These are phyloP conservation scores for Atethmia centrago DNA, from an alignment of 2,888 invertebrate genomes.

Conservation along the genomic window DNA sequence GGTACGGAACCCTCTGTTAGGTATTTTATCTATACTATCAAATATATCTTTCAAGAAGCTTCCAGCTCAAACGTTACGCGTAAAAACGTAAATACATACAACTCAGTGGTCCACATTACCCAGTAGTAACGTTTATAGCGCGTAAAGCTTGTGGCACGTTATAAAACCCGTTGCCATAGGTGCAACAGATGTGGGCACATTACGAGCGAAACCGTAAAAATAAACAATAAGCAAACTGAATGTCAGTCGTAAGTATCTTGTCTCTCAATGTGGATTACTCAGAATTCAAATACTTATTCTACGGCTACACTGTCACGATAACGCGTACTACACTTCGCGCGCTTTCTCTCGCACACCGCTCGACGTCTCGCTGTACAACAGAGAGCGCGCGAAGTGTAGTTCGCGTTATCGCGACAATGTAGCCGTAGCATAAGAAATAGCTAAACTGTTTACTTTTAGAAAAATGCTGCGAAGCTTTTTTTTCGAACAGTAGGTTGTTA, in stretches of 20 bases:
- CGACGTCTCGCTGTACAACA: no score
- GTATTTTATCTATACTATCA: no score
- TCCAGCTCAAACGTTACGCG: neutral
- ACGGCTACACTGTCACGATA: no score
- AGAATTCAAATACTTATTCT: constrained; percentile 29
- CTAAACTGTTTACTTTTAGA: neutral
- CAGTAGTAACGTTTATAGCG: constrained; percentile 25
- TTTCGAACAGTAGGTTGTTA: neutral
- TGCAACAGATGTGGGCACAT: constrained; percentile 57
- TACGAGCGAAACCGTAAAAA: constrained; percentile 66
- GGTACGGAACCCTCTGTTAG: no score
- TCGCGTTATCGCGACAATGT: no score
- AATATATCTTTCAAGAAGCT: no score
- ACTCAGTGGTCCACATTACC: constrained; percentile 26
- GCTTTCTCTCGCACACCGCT: no score
- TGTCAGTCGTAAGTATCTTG: constrained; percentile 31
- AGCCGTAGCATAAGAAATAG: no score
- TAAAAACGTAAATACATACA: constrained; percentile 22
- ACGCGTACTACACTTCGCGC: no score
- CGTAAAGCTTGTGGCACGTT: constrained; percentile 52
- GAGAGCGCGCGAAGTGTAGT: no score
- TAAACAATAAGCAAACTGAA: constrained; percentile 65
- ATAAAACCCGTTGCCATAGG: constrained; percentile 47
- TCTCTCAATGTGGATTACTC: constrained; percentile 17
- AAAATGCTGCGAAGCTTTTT: neutral